Conservation (phyloP, 2,113 vertebrate species). For the Cardinalis cardinalis region DNA sequence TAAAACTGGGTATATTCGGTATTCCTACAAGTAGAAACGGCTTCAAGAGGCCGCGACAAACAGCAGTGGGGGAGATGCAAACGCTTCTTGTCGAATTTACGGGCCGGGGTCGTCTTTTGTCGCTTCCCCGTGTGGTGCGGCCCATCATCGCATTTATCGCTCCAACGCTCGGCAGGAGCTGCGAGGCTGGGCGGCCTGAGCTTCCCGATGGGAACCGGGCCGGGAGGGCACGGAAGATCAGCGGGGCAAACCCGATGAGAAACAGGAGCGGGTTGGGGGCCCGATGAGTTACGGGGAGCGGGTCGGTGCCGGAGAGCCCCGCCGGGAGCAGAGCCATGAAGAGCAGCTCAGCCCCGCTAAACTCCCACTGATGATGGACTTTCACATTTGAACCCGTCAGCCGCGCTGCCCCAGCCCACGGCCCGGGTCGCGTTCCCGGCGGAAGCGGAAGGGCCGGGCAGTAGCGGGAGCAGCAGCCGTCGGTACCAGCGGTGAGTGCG, state of each 20-base stretch:
- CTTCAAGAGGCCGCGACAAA: too few species aligned
- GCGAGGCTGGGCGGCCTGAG: fast-evolving
- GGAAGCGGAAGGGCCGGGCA: slow-evolving; percentile 42
- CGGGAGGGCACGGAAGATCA: fast-evolving
- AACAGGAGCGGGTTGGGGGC: neutral
- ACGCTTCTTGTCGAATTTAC: neutral
- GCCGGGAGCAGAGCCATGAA: neutral
- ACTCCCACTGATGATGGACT: fast-evolving
- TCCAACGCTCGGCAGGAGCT: fast-evolving
- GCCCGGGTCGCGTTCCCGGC: neutral
- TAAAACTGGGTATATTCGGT: neutral
- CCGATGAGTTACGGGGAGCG: neutral
- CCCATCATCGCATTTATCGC: fast-evolving
- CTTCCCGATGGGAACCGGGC: neutral
- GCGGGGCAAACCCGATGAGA: too few species aligned
- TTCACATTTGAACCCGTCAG: neutral
- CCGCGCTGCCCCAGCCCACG: neutral
- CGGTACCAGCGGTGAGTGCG: neutral
- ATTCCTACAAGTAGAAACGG: too few species aligned
- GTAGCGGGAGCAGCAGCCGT: neutral
- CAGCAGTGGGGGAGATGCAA: fast-evolving
- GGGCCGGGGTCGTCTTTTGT: neutral
- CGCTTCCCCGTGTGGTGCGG: fast-evolving
- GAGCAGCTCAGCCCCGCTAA: neutral
- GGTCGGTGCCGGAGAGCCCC: neutral